Conservation (phyloP, 2,113 vertebrate genomes). For the Zapornia atra region DNA sequence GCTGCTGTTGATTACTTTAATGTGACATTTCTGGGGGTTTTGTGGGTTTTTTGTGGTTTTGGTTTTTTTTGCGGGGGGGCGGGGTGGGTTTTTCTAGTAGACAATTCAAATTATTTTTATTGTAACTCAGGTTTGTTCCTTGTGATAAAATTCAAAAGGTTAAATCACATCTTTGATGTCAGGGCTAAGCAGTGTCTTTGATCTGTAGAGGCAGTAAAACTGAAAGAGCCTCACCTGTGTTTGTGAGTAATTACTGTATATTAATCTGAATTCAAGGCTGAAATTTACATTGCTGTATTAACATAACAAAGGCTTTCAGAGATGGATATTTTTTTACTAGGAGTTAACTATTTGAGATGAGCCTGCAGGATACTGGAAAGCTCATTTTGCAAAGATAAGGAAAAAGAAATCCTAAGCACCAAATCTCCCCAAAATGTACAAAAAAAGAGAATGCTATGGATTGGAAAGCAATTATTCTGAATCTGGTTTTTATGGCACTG, state of each 20-base stretch:
- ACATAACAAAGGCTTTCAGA: conserved; percentile 54
- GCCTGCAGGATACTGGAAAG: background rate
- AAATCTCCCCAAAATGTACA: background rate
- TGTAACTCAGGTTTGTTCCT: background rate
- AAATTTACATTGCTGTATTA: conserved; percentile 23
- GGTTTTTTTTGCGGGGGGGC: too few species aligned
- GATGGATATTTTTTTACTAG: background rate
- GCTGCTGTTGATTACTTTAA: background rate
- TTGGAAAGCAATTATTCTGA: background rate
- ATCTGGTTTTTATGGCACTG: background rate
- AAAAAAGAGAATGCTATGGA: background rate
- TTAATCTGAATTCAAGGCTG: conserved; percentile 18
- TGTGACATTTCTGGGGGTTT: background rate
- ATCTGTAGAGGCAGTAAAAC: conserved; percentile 41
- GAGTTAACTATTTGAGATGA: conserved; percentile 23
- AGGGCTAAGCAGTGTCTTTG: conserved; percentile 9
- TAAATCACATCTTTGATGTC: conserved; percentile 46
- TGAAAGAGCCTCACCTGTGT: conserved; percentile 19
- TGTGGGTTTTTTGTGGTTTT: too few species aligned
- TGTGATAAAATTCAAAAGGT: conserved; percentile 19
- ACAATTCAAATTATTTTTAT: conserved; percentile 36
- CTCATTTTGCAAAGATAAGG: background rate
- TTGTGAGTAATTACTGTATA: conserved; percentile 41
- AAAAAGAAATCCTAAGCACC: background rate
- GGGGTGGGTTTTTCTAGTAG: background rate